Base-by-base conservation (phyloP, 2,113 vertebrate genomes). In the Hylia prasina region DNA sequence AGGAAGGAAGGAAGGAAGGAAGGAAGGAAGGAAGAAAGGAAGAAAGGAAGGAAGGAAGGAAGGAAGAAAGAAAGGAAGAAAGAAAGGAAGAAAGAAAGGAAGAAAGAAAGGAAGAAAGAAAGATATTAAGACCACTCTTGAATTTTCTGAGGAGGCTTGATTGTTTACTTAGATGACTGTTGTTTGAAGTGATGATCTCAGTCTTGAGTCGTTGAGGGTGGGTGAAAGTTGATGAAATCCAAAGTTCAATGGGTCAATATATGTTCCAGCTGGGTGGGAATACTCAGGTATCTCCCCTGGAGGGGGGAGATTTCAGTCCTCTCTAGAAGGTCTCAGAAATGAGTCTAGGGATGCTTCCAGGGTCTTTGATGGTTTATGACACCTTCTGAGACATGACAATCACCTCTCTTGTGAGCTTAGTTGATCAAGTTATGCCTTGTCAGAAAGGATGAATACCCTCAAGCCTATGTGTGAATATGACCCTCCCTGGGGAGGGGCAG, bases 321-420 rank as follows among this genome's bases (percentile, higher is more conserved):
- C 39, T 37, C 8, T 83, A n/a, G 17, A 37, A 37, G 13, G 18
- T 16, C 33, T 61, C 39, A 37, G 39, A 71, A 83, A 83, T 45
- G 0, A 61, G 25, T 51, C 16, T 71, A 17, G 5, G 10, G 9
- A 2, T 0, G 0, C 5, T 13, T 53, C 0, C 1, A 40, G 13
- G 9, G 4, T 27, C 27, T 73, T 54, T 28, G 14, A 15, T 23
- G 28, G 27, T 25, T 37, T 53, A 27, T 33, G 39, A 39, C 22
- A 37, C 23, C 13, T 45, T 53, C 22, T 83, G 22, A 16, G 14
- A 22, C 7, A 7, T 33, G 30, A 23, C 4, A 27, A 17, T 24
- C 37, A 3, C 48, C 11, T 25, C 33, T 72, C 22, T 27, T 2
- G 1, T 37, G 25, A 83, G 21, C 9, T 27, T 27, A 63, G 22